phyloP scores from a whole-genome alignment of 2,113 vertebrate genomes.

The Lepus americanus region DNA sequence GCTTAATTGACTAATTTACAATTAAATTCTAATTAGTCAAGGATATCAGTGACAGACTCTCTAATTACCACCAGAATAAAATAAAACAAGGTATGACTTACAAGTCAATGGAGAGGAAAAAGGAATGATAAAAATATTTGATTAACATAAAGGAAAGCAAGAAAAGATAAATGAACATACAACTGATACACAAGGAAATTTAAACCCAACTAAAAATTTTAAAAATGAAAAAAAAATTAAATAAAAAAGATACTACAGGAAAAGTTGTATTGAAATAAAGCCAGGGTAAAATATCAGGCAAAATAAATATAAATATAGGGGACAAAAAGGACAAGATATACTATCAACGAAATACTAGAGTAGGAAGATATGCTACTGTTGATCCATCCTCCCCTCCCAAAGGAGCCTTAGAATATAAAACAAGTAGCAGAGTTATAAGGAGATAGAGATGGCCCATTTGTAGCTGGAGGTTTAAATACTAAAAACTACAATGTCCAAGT shows the following conservation, averaged over 20 bases:
- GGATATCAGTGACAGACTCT: not conserved
- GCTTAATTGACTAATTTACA: not conserved
- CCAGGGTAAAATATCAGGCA: not conserved
- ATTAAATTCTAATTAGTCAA: not conserved
- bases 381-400: not conserved
- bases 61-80: not conserved
- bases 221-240: not conserved
- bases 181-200: not conserved
- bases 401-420: not conserved
- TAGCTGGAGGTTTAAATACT: not conserved
- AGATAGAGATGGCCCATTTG: not conserved
- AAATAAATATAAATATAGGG: not conserved
- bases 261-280: not conserved
- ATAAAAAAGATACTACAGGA: not conserved
- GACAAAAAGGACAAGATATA: not conserved
- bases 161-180: not conserved
- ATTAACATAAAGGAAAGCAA: not conserved
- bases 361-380: not conserved
- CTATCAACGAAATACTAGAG: not conserved
- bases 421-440: not conserved
- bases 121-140: slow-evolving; percentile 7
- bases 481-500: not conserved
- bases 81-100: slow-evolving; percentile 8
- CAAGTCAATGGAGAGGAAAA: not conserved
- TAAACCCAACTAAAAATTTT: not conserved